A percentile compares a stretch with the other conserved stretches of the same genome.
These are phyloP conservation scores for Hirundo rustica DNA, from an alignment of 2,797 vertebrate genomes.

Conservation along the genomic window DNA sequence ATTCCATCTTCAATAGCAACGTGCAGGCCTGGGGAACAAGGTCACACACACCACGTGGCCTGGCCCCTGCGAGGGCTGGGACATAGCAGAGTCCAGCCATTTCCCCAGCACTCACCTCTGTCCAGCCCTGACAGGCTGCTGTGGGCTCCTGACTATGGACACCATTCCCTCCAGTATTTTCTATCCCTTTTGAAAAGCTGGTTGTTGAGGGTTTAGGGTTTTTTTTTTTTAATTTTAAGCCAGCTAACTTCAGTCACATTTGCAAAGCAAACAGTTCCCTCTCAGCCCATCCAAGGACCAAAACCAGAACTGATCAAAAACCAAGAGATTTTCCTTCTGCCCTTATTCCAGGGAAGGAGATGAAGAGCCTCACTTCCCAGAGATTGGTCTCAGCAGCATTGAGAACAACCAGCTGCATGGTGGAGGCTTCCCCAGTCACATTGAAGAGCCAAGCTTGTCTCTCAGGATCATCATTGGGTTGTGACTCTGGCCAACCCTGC, in stretches of 20 bases:
- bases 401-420: not conserved
- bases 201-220: not conserved
- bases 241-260: not conserved
- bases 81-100: not conserved
- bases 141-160: not conserved
- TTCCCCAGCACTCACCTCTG: not conserved
- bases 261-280: not conserved
- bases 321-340: not conserved
- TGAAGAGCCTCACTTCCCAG: not conserved
- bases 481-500: not conserved
- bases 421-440: not conserved
- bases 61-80: not conserved
- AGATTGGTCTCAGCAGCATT: not conserved
- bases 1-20: not conserved
- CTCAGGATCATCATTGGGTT: not conserved
- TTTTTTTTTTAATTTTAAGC: not conserved
- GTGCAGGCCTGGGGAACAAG: not conserved
- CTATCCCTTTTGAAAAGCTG: not conserved
- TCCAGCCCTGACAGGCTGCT: not conserved
- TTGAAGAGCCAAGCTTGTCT: not conserved
- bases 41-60: accelerated
- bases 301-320: not conserved
- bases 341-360: not conserved
- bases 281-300: not conserved
- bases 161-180: not conserved